Percentiles rank a stretch among this genome's conserved stretches.
These are phyloP conservation scores for Vombatus ursinus DNA, from an alignment of 2,113 vertebrate species.

Conservation along the genomic window DNA sequence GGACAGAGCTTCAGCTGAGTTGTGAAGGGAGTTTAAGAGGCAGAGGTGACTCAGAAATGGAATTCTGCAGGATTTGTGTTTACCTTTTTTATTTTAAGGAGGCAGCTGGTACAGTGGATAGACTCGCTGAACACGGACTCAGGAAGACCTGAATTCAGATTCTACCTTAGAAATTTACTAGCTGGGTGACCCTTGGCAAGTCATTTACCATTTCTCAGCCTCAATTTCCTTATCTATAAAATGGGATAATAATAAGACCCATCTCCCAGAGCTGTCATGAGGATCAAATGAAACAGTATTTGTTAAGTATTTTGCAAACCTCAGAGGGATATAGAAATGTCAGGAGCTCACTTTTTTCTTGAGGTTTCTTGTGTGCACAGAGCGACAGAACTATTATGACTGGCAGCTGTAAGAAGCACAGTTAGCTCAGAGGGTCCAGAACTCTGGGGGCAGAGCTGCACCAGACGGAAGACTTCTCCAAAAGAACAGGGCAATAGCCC, in stretches of 20 bases:
- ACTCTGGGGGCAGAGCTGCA: not conserved
- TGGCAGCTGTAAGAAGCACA: not conserved
- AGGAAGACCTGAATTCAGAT: not conserved
- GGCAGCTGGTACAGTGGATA: no score
- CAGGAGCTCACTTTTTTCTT: constrained; percentile 36
- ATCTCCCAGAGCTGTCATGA: not conserved
- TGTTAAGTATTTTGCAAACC: not conserved
- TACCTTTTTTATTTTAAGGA: no score
- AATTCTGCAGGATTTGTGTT: no score
- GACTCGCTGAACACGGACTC: no score
- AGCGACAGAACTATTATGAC: not conserved
- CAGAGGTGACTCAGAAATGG: no score
- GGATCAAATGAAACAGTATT: not conserved
- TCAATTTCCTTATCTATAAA: not conserved
- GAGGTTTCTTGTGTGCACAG: not conserved
- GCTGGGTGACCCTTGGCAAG: not conserved
- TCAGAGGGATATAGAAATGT: not conserved
- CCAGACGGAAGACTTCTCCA: not conserved
- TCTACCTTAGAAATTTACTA: not conserved
- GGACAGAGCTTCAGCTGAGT: no score
- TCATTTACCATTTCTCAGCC: not conserved
- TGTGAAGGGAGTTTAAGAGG: no score
- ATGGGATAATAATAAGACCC: not conserved
- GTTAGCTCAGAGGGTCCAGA: not conserved
- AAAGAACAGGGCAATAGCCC: not conserved